Conservation (phyloP, 2,888 invertebrate genomes). For the Loripinus fragilis region DNA sequence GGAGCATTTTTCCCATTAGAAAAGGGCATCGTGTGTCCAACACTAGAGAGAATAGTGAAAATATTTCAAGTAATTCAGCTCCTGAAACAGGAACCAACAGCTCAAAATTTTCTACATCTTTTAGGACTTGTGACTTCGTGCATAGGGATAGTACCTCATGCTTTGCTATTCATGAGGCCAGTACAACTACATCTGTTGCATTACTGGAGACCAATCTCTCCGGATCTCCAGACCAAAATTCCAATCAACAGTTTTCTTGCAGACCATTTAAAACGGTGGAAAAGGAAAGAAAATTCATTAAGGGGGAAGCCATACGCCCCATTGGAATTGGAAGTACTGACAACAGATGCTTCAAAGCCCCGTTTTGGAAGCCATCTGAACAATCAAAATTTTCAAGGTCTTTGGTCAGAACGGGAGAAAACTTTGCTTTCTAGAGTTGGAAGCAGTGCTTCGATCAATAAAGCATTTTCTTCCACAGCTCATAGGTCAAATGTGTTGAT, state of each 20-base stretch:
- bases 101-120: not conserved
- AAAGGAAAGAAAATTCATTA: constrained; percentile 22
- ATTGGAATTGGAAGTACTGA: not conserved
- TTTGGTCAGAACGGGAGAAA: constrained; percentile 16
- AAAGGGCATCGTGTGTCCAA: constrained; percentile 35
- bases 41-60: constrained; percentile 31
- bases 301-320: constrained; percentile 12
- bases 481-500: constrained; percentile 22
- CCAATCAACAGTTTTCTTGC: not conserved
- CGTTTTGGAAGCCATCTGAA: constrained; percentile 27
- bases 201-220: constrained; percentile 22
- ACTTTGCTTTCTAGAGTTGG: constrained; percentile 25
- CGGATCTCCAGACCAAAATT: constrained; percentile 18
- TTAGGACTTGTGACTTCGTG: constrained; percentile 45
- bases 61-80: not conserved
- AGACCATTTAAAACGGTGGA: constrained; percentile 27
- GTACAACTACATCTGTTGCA: constrained; percentile 22
- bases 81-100: not conserved
- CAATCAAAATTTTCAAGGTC: constrained; percentile 26
- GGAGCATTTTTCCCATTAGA: constrained; percentile 24
- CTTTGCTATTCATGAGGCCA: constrained; percentile 23
- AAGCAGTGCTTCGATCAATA: constrained; percentile 2
- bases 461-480: not conserved
- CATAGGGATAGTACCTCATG: constrained; percentile 49
- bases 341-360: constrained; percentile 33